A percentile compares a stretch with the other conserved stretches of the same genome.
Evolutionary conservation across 2,113 vertebrate species (phyloP).

Genomic region (Lamprotornis superbus): DNA sequence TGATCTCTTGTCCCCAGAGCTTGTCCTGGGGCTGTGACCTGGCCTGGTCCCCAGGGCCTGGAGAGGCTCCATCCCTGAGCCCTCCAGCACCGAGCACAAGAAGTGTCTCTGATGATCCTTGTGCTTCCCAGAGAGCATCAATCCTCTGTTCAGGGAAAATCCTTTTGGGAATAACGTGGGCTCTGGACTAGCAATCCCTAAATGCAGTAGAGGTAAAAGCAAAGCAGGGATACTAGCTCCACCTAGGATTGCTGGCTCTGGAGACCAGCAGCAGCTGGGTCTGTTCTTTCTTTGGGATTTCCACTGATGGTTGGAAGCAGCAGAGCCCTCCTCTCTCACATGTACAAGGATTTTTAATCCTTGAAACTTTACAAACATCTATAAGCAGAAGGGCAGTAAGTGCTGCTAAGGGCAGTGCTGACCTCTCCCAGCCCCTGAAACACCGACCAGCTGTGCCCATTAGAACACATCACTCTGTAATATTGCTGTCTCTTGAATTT

Average conservation of each 20-base stretch:
- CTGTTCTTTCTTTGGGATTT: background rate
- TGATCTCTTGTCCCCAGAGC: background rate
- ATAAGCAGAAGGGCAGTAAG: rapidly evolving
- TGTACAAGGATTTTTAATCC: background rate
- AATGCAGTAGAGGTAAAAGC: background rate
- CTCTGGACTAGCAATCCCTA: background rate
- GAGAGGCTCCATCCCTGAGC: background rate
- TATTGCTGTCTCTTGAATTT: conserved; percentile 6
- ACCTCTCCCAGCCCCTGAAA: conserved; percentile 46
- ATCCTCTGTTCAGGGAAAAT: background rate
- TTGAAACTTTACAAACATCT: background rate
- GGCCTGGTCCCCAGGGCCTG: too few relatives aligned
- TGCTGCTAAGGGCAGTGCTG: background rate
- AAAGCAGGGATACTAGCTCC: background rate
- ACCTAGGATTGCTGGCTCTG: background rate
- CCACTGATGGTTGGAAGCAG: background rate
- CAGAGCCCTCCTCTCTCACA: background rate
- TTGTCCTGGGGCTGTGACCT: background rate
- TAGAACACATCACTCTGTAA: conserved; percentile 34
- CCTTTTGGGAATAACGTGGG: background rate
- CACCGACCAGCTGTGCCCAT: conserved; percentile 28
- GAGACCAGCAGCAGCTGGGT: background rate
- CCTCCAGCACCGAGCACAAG: background rate
- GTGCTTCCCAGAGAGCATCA: background rate
- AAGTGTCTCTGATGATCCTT: background rate